phyloP scores from a whole-genome alignment of 2,797 vertebrate genomes.

The Rhynchonycteris naso region DNA sequence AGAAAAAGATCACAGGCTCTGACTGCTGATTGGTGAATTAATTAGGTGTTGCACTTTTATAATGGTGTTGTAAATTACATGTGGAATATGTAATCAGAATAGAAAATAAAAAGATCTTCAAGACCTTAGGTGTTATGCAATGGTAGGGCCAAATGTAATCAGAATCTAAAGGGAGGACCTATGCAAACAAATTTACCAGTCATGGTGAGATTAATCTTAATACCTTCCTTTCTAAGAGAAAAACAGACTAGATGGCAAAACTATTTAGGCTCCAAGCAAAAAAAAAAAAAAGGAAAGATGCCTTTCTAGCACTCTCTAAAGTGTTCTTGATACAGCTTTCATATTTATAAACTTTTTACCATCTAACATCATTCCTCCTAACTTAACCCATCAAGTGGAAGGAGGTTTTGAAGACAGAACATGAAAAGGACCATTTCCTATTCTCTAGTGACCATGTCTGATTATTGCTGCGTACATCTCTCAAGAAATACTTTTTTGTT shows the following conservation, averaged over 20 bases:
- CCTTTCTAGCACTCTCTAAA: neutral
- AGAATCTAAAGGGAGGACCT: slow-evolving; percentile 41
- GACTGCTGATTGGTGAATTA: slow-evolving; percentile 77
- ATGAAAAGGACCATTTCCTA: neutral
- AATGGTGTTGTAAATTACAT: slow-evolving; percentile 63
- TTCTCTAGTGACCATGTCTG: neutral
- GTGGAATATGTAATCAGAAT: neutral
- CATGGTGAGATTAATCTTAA: slow-evolving; percentile 64
- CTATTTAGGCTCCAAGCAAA: slow-evolving; percentile 37
- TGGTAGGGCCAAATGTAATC: slow-evolving; percentile 51
- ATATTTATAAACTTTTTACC: neutral
- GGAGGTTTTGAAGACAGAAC: neutral
- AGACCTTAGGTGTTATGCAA: slow-evolving; percentile 53
- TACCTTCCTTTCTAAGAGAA: neutral
- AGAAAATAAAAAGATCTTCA: slow-evolving; percentile 24
- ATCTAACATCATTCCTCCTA: neutral
- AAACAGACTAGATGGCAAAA: slow-evolving; percentile 44
- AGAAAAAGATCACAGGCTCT: slow-evolving; percentile 69
- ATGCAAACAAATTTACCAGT: slow-evolving; percentile 33
- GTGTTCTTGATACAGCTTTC: neutral
- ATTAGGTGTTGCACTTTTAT: slow-evolving; percentile 64
- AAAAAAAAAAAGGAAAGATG: neutral
- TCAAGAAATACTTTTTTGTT: neutral
- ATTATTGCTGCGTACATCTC: neutral
- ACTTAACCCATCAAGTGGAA: neutral